phyloP scores from a whole-genome alignment of 1,140 invertebrate species.

The Drosophila kepulauana region DNA sequence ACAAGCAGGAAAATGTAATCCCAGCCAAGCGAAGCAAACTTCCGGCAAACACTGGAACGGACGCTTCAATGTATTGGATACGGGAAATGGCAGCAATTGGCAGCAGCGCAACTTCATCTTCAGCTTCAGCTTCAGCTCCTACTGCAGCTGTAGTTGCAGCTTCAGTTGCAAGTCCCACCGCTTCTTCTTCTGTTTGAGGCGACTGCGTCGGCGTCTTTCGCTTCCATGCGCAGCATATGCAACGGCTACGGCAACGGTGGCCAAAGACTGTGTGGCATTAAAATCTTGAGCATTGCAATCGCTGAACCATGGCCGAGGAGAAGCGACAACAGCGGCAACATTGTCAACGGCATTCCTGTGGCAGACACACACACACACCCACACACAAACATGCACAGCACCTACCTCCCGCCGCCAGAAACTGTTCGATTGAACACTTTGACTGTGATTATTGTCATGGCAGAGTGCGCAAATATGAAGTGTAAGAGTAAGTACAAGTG shows the following conservation, averaged over 20 bases:
- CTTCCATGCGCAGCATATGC: slow-evolving; percentile 21
- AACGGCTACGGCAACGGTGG: not conserved
- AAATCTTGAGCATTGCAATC: slow-evolving; percentile 65
- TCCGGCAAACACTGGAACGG: slow-evolving; percentile 79
- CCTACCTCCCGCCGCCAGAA: not conserved
- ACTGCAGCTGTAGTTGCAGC: slow-evolving; percentile 1
- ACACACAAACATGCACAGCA: not conserved
- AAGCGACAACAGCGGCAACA: slow-evolving; percentile 20
- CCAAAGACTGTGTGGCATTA: slow-evolving; percentile 36
- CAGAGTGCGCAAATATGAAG: slow-evolving; percentile 57
- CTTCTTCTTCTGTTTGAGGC: not conserved
- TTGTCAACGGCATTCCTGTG: slow-evolving; percentile 38
- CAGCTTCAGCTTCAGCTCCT: not conserved
- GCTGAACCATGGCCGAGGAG: slow-evolving; percentile 60
- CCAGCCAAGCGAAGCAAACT: slow-evolving; percentile 82
- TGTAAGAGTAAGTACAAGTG: slow-evolving; percentile 25
- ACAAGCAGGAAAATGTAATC: slow-evolving; percentile 82
- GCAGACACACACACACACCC: slow-evolving; percentile 15
- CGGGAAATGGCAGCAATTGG: slow-evolving; percentile 81
- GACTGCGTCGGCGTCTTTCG: slow-evolving; percentile 24
- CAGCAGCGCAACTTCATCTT: slow-evolving; percentile 57
- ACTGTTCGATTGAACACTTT: not conserved
- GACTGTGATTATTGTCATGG: slow-evolving; percentile 52
- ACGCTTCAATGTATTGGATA: slow-evolving; percentile 82
- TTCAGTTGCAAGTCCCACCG: not conserved